Conservation (phyloP, 1,140 invertebrate species). For the Antheraea pernyi region DNA sequence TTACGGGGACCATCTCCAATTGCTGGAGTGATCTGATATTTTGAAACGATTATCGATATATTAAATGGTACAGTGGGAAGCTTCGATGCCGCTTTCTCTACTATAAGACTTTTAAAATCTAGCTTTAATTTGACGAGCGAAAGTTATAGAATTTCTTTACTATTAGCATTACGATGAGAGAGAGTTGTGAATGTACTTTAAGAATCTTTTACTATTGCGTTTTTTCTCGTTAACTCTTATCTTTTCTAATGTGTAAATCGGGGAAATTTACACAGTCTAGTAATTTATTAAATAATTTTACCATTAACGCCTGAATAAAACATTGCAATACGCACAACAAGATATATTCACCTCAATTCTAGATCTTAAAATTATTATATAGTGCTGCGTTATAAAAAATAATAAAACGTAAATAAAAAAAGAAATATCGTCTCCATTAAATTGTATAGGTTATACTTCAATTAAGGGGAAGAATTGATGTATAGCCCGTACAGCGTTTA, state of each 20-base stretch:
- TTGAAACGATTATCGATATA: conserved; percentile 45
- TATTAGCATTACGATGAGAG: conserved; percentile 47
- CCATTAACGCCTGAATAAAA: conserved; percentile 65
- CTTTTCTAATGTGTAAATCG: conserved; percentile 62
- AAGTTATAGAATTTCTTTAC: conserved; percentile 39
- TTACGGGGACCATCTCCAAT: conserved; percentile 71
- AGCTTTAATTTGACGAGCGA: conserved; percentile 47
- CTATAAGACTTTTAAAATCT: conserved; percentile 59
- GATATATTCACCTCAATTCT: not conserved
- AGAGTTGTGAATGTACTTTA: conserved; percentile 65
- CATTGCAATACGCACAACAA: conserved; percentile 60
- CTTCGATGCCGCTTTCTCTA: conserved; percentile 56
- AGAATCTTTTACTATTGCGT: conserved; percentile 37
- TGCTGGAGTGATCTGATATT: conserved; percentile 58
- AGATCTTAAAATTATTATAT: not conserved
- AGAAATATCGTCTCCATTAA: conserved; percentile 33
- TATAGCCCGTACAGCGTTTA: conserved; percentile 40
- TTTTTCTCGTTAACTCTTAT: conserved; percentile 37
- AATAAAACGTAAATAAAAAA: conserved; percentile 6
- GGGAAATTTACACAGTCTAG: conserved; percentile 73
- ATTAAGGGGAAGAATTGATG: conserved; percentile 71
- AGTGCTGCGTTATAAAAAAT: not conserved
- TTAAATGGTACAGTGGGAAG: conserved; percentile 43
- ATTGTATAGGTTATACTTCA: conserved; percentile 43
- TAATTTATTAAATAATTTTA: conserved; percentile 54